A percentile compares a stretch with the other conserved stretches of the same genome.
Conservation (phyloP, 2,113 vertebrate species). For the Hypocryptadius cinnamomeus region DNA sequence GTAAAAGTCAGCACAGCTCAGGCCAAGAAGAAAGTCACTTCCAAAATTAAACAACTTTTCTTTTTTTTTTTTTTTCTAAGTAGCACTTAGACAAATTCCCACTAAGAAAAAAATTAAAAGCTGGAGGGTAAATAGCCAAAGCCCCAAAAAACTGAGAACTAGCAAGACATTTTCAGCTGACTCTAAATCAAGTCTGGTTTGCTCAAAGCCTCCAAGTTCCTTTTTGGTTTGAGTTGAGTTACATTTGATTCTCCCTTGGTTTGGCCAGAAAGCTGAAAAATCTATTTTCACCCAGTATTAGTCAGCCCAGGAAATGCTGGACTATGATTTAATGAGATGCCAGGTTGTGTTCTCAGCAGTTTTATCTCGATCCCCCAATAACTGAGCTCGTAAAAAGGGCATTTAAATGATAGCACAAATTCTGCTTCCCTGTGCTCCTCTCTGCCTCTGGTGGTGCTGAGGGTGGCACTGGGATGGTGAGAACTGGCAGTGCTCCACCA, state of each 20-base stretch:
- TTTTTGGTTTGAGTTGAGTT: background rate
- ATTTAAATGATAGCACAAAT: background rate
- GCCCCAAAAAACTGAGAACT: background rate
- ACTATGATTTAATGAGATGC: conserved; percentile 12
- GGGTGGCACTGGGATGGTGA: background rate
- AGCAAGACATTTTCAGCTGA: conserved; percentile 4
- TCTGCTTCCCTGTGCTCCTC: background rate
- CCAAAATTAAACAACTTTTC: background rate
- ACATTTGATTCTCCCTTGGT: background rate
- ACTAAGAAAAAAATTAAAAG: background rate
- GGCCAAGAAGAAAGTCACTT: background rate
- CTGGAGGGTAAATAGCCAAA: background rate
- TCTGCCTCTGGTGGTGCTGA: background rate
- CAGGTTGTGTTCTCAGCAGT: conserved; percentile 3
- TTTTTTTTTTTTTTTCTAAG: background rate
- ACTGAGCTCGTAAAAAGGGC: background rate
- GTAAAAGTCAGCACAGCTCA: background rate
- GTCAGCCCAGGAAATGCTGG: background rate
- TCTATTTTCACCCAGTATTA: conserved; percentile 16
- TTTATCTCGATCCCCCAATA: conserved; percentile 19
- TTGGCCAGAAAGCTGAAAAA: conserved; percentile 4
- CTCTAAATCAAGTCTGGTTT: background rate
- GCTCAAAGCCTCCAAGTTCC: background rate
- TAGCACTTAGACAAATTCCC: background rate
- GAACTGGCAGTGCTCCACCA: background rate